These are phyloP conservation scores for Anolis apletophallus DNA, from an alignment of 2,797 vertebrate genomes.

Conservation along the genomic window DNA sequence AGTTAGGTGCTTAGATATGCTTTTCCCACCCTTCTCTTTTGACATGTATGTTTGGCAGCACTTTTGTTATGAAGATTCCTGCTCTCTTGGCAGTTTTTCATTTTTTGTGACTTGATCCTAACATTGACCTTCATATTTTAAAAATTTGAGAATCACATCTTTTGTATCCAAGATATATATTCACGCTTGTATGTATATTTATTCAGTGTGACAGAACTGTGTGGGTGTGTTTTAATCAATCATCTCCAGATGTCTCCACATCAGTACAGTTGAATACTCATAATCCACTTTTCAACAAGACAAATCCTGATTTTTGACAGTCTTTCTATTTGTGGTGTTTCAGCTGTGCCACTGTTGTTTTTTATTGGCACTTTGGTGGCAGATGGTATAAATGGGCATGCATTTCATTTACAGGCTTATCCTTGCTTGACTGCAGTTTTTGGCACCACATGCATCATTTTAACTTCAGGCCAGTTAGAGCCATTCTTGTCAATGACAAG, in stretches of 20 bases:
- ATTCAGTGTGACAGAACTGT: background rate
- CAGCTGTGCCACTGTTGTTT: background rate
- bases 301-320: background rate
- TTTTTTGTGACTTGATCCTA: background rate
- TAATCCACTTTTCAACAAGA: background rate
- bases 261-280: background rate
- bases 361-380: slow-evolving; percentile 27
- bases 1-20: no score
- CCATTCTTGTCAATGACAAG: slow-evolving; percentile 10
- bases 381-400: background rate
- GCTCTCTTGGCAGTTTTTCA: background rate
- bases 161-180: background rate
- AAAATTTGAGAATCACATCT: background rate
- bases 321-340: slow-evolving; percentile 22
- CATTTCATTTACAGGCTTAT: slow-evolving; percentile 21
- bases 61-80: background rate
- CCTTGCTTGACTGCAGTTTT: slow-evolving; percentile 18
- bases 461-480: background rate
- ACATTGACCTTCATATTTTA: background rate
- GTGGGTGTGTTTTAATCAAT: background rate
- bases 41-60: background rate
- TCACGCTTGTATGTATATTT: background rate
- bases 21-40: background rate
- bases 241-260: background rate
- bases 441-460: background rate